Evolutionary conservation across 1,140 invertebrate species (phyloP).

Genomic region (Trichonephila inaurata): DNA sequence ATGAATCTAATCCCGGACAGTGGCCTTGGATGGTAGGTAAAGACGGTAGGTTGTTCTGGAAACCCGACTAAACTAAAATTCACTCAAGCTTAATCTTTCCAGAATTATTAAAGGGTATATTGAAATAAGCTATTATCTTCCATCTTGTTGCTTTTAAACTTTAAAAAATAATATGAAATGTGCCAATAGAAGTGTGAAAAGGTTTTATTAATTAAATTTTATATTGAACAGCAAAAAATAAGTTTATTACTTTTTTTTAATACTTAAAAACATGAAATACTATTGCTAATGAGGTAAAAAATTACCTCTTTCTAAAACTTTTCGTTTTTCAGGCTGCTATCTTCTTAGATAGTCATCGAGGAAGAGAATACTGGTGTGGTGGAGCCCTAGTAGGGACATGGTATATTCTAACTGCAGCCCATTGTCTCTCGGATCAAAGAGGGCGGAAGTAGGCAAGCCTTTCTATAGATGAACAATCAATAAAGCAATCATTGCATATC

Average conservation of each 20-base stretch:
- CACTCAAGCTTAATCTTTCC: no score
- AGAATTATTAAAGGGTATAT: no score
- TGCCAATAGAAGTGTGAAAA: no score
- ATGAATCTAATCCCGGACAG: constrained; percentile 78
- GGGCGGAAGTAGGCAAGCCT: constrained; percentile 76
- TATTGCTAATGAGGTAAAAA: background rate
- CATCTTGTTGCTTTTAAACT: no score
- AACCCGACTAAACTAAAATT: background rate
- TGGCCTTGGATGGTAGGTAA: constrained; percentile 79
- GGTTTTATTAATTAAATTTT: no score
- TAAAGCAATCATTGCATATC: background rate
- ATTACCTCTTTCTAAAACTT: background rate
- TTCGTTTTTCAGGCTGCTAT: constrained; percentile 77
- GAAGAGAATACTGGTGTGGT: constrained; percentile 84
- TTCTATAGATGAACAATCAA: background rate
- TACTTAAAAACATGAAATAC: no score
- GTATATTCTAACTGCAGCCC: constrained; percentile 86
- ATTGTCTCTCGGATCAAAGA: constrained; percentile 83
- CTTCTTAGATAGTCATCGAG: constrained; percentile 77
- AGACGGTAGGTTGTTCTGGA: constrained; percentile 20
- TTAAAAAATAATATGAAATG: no score
- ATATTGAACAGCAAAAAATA: no score
- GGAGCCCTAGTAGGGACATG: constrained; percentile 84
- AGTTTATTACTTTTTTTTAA: no score
- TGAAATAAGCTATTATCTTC: no score